phyloP scores from a whole-genome alignment of 1,140 invertebrate species.

The Venustaconcha ellipsiformis region DNA sequence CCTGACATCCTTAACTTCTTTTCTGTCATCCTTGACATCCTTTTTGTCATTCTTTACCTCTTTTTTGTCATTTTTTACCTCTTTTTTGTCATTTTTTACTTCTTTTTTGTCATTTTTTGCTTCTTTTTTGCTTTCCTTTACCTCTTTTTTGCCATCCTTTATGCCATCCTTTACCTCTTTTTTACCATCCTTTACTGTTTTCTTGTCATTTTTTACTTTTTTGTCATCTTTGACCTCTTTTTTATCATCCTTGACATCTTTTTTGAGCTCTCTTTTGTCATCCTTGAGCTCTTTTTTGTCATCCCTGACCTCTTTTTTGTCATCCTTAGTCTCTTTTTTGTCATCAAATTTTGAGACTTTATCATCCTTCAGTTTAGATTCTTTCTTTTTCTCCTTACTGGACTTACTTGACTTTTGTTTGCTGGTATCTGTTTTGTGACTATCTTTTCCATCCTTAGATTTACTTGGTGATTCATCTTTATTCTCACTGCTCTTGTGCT shows the following conservation, averaged over 20 bases:
- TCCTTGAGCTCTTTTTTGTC: slow-evolving; percentile 9
- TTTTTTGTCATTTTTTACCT: background rate
- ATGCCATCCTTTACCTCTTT: slow-evolving; percentile 10
- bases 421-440: too few species aligned
- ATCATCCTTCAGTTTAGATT: background rate
- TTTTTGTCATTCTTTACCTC: slow-evolving; percentile 8
- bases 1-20: background rate
- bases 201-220: slow-evolving; percentile 2
- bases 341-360: slow-evolving; percentile 1
- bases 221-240: slow-evolving; percentile 12
- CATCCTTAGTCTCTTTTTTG: slow-evolving; percentile 10
- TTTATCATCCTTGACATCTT: slow-evolving; percentile 4
- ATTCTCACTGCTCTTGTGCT: slow-evolving; percentile 17
- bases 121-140: slow-evolving; percentile 10
- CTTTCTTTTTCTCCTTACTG: too few species aligned
- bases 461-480: slow-evolving; percentile 11
- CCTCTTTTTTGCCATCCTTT: slow-evolving; percentile 1
- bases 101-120: background rate
- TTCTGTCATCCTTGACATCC: background rate
- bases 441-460: too few species aligned
- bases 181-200: background rate
- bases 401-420: too few species aligned
- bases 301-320: slow-evolving; percentile 13
- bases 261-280: slow-evolving; percentile 10
- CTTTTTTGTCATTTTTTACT: slow-evolving; percentile 2